These are phyloP conservation scores for Ichneumon xanthorius DNA, from an alignment of 2,888 invertebrate genomes.

Conservation along the genomic window DNA sequence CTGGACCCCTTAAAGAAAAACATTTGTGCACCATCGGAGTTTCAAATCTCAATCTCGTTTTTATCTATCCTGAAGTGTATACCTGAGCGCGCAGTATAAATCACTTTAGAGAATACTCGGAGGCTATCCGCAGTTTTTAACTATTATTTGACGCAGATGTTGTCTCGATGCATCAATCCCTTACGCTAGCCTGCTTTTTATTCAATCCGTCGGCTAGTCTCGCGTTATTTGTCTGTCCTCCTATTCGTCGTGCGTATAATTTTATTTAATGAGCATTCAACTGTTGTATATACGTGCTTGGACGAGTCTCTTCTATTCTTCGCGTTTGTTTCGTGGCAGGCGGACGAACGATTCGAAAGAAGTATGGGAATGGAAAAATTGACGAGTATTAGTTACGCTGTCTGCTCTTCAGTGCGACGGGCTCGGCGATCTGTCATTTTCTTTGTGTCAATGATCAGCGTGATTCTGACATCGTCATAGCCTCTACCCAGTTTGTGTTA, in stretches of 20 bases:
- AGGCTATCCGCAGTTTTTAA: not conserved
- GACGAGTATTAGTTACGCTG: constrained; percentile 49
- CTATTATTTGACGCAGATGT: not conserved
- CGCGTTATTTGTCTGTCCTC: constrained; percentile 9
- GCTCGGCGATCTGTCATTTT: constrained; percentile 40
- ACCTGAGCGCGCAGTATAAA: not conserved
- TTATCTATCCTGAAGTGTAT: not conserved
- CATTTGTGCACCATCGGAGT: not conserved
- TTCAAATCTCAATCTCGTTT: not conserved
- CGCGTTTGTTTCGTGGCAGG: constrained; percentile 32
- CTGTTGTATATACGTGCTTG: constrained; percentile 27
- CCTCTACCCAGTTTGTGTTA: not conserved
- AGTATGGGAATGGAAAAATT: constrained; percentile 26
- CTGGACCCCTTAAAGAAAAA: not conserved
- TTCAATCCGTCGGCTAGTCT: not conserved
- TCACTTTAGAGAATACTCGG: constrained; percentile 1
- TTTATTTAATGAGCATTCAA: constrained; percentile 48
- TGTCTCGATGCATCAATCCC: not conserved
- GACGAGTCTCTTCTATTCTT: constrained; percentile 41
- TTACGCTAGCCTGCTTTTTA: not conserved
- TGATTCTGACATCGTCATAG: constrained; percentile 29
- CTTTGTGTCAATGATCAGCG: constrained; percentile 40
- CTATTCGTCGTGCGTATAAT: constrained; percentile 31
- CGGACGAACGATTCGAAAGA: constrained; percentile 26
- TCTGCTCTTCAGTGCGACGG: constrained; percentile 28